phyloP scores from a whole-genome alignment of 1,140 invertebrate genomes.

The Halyomorpha halys region DNA sequence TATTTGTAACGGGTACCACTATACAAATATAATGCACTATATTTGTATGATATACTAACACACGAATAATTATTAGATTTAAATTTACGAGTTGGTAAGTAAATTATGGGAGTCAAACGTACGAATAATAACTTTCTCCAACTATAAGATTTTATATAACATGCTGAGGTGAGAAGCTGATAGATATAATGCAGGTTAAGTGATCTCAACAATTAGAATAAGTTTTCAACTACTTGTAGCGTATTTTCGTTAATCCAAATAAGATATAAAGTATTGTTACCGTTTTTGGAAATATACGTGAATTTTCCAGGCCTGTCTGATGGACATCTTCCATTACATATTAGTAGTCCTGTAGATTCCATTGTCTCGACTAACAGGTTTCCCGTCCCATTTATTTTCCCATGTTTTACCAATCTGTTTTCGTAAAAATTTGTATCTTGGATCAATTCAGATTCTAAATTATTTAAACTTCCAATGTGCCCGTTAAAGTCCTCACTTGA shows the following conservation, averaged over 20 bases:
- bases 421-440: neutral
- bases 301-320: neutral
- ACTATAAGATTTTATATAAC: too few relatives aligned
- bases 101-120: too few relatives aligned
- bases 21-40: too few relatives aligned
- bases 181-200: neutral
- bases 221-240: neutral
- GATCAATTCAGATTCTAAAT: neutral
- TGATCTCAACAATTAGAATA: neutral
- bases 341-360: neutral
- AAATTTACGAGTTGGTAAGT: too few relatives aligned
- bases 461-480: too few relatives aligned
- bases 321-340: neutral
- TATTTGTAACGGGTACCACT: too few relatives aligned
- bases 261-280: neutral
- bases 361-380: neutral
- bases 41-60: too few relatives aligned
- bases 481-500: too few relatives aligned
- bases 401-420: neutral
- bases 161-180: neutral
- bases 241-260: slow-evolving; percentile 1
- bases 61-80: too few relatives aligned
- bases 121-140: too few relatives aligned
- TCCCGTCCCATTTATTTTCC: neutral
- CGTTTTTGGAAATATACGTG: neutral